phyloP scores from a whole-genome alignment of 2,888 invertebrate species.

The Hydraecia micacea region DNA sequence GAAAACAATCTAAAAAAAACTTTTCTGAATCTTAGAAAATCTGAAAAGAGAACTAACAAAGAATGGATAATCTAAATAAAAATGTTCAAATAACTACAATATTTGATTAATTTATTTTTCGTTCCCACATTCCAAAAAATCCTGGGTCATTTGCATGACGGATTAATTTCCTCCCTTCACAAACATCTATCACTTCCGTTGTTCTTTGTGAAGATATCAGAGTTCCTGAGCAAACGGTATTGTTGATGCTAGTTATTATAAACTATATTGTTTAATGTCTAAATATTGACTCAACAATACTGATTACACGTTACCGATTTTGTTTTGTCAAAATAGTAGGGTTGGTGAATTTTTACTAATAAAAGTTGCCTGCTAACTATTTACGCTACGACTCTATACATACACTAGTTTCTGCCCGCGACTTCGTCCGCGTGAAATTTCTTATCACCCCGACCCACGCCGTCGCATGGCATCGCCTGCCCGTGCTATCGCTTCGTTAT shows the following conservation, averaged over 20 bases:
- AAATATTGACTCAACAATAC: slow-evolving; percentile 25
- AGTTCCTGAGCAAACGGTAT: slow-evolving; percentile 29
- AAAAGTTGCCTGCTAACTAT: not conserved
- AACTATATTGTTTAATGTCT: slow-evolving; percentile 3
- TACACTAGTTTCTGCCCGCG: not conserved
- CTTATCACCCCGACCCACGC: not conserved
- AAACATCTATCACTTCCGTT: slow-evolving; percentile 27
- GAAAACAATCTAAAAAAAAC: not conserved
- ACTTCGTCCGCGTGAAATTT: not conserved
- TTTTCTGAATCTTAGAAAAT: not conserved
- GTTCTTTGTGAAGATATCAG: slow-evolving; percentile 29
- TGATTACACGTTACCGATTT: slow-evolving; percentile 12
- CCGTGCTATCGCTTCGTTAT: not conserved
- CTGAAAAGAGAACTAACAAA: not conserved
- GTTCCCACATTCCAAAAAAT: no score
- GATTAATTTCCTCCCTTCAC: not conserved
- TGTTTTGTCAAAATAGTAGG: not conserved
- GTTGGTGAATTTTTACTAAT: not conserved
- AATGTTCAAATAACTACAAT: not conserved
- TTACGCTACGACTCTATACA: not conserved
- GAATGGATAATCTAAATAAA: not conserved
- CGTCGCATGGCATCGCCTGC: not conserved
- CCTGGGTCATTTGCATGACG: not conserved
- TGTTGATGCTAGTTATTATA: slow-evolving; percentile 6
- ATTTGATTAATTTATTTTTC: no score